Conservation (phyloP, 2,888 invertebrate species). For the Achlya flavicornis region DNA sequence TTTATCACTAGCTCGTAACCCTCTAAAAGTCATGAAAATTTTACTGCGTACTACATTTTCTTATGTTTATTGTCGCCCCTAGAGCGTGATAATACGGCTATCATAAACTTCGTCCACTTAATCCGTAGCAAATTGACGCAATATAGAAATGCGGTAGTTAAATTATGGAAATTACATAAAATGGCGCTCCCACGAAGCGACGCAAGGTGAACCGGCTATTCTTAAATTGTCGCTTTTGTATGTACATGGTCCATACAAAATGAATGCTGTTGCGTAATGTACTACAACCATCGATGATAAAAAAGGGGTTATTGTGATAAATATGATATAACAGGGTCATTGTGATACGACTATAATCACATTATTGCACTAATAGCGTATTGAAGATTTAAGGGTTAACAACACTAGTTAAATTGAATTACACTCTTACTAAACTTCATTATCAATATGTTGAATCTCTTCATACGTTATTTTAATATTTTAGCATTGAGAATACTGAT, state of each 20-base stretch:
- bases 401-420: neutral
- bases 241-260: constrained; percentile 37
- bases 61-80: constrained; percentile 2
- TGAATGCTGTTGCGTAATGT: constrained; percentile 55
- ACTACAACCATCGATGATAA: neutral
- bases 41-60: constrained; percentile 4
- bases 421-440: neutral
- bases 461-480: too few relatives aligned
- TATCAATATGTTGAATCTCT: neutral
- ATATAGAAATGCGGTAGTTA: constrained; percentile 71
- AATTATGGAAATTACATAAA: constrained; percentile 66
- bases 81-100: constrained; percentile 7
- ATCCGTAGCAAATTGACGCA: constrained; percentile 30
- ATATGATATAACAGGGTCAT: neutral
- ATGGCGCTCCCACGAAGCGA: constrained; percentile 68
- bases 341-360: neutral
- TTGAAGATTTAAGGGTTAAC: constrained; percentile 3
- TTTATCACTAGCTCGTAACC: neutral
- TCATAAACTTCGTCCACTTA: constrained; percentile 5
- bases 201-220: constrained; percentile 76
- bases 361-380: neutral
- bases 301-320: neutral
- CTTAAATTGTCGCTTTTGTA: constrained; percentile 63
- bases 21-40: constrained; percentile 6
- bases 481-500: too few relatives aligned